Base-by-base conservation (phyloP, 2,888 invertebrate species). In the Abrostola tripartita region DNA sequence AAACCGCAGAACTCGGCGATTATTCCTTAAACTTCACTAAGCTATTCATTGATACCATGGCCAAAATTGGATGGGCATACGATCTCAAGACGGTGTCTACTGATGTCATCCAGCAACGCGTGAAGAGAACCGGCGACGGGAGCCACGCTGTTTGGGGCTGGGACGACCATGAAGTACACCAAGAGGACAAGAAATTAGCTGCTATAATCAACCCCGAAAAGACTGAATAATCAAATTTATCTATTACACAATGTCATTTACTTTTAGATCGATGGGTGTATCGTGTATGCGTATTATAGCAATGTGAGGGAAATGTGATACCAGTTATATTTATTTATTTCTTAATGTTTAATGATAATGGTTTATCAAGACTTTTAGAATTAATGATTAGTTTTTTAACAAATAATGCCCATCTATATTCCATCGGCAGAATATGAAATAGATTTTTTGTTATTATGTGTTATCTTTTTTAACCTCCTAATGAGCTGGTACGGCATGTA, bases 41-140 rank as follows among this genome's bases (percentile, higher is more conserved):
- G 42, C 88, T 96, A 5, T 97, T 98, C 85, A 97, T 98, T 72
- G 97, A 98, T 83, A 92, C 96, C 65, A 97, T 97, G 95, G 96
- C 97, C 5, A 95, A 95, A 83, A 95, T 98, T 63, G 98, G 98
- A 35, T 97, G 96, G 96, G 98, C 98, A 0, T 98, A 98, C 86
- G 98, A 98, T 85, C 90, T 98, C 55, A 98, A 98, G 88, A 97
- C 96, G 0, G 98, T 97, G 0, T 96, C 97, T 0, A 80, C 87
- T 36, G 96, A 96, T 14, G 96, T 97, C 74, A 96, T 97, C 42
- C 94, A 96, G 82, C 96, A 96, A 81, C 95, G 98, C 49, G 97
- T 97, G 0, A 91, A 95, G 81, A 95, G 97, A 75, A 97, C 97
- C 0, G 97, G 97, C 0, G 97, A 97, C 79, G 97, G 97, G 0